Percentiles rank a stretch among this genome's conserved stretches.
phyloP scores from a whole-genome alignment of 2,888 invertebrate species.

The Marronus borbonicus region DNA sequence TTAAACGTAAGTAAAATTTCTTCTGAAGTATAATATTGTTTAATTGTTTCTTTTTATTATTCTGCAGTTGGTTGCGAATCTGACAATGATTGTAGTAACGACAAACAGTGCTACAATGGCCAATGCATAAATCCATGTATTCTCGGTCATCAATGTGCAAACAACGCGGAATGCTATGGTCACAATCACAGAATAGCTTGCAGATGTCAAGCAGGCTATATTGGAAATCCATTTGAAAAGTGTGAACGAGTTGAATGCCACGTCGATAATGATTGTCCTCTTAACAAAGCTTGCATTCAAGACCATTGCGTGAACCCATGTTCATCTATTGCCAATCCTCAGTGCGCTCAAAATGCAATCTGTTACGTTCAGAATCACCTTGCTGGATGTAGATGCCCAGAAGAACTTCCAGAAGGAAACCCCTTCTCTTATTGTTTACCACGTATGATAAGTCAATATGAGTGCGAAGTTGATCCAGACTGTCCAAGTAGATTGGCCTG shows the following conservation, averaged over 20 bases:
- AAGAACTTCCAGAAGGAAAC: slow-evolving; percentile 84
- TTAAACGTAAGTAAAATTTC: slow-evolving; percentile 74
- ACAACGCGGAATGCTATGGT: slow-evolving; percentile 89
- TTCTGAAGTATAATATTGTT: not conserved
- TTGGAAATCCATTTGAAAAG: slow-evolving; percentile 85
- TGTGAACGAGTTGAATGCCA: slow-evolving; percentile 87
- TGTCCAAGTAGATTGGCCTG: slow-evolving; percentile 88
- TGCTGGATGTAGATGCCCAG: slow-evolving; percentile 87
- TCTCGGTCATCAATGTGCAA: slow-evolving; percentile 85
- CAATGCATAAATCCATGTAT: slow-evolving; percentile 88
- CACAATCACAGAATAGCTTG: slow-evolving; percentile 86
- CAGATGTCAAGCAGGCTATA: slow-evolving; percentile 82
- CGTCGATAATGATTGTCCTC: slow-evolving; percentile 84
- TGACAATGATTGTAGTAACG: slow-evolving; percentile 86
- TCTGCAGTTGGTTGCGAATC: slow-evolving; percentile 85
- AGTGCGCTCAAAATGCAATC: slow-evolving; percentile 88
- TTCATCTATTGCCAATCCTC: slow-evolving; percentile 75
- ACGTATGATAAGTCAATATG: slow-evolving; percentile 72
- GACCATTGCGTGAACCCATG: slow-evolving; percentile 88
- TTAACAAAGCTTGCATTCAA: slow-evolving; percentile 80
- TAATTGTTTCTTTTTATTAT: not conserved
- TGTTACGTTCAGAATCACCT: slow-evolving; percentile 87
- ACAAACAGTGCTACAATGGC: slow-evolving; percentile 86
- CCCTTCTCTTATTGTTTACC: slow-evolving; percentile 81
- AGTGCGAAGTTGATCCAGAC: slow-evolving; percentile 84